A percentile compares a stretch with the other conserved stretches of the same genome.
phyloP scores from a whole-genome alignment of 2,113 vertebrate genomes.

The Phylloscopus trochilus region DNA sequence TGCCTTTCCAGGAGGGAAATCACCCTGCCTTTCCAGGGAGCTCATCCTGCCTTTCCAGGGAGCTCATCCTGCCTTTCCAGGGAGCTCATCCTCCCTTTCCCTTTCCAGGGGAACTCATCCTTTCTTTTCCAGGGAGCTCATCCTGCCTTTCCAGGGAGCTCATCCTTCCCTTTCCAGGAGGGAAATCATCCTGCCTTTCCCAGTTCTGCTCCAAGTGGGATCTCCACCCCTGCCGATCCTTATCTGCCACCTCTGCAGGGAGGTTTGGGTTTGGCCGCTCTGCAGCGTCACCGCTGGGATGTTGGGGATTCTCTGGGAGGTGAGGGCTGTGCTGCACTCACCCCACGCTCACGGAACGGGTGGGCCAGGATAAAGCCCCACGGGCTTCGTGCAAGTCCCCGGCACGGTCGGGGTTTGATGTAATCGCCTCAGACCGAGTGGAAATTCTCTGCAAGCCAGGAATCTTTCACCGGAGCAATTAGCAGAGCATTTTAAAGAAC shows the following conservation, averaged over 20 bases:
- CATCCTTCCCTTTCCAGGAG: fast-evolving
- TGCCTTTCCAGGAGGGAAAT: fast-evolving
- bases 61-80: background rate
- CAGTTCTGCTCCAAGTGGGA: background rate
- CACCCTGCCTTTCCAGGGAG: background rate
- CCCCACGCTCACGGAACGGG: background rate
- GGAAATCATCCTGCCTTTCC: background rate
- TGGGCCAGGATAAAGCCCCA: background rate
- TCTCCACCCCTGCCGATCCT: background rate
- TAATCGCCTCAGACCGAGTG: background rate
- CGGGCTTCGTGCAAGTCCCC: background rate
- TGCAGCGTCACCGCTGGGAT: background rate
- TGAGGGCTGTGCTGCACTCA: background rate
- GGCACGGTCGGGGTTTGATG: background rate
- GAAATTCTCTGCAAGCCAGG: constrained; percentile 1
- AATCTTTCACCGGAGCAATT: constrained; percentile 54
- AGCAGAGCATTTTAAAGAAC: constrained; percentile 18
- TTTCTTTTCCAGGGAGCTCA: too few relatives aligned
- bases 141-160: background rate
- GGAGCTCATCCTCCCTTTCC: background rate
- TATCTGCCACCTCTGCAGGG: background rate
- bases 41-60: background rate
- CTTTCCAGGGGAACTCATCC: fast-evolving
- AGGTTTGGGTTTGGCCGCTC: background rate
- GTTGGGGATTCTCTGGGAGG: background rate